These are phyloP conservation scores for Tetheella fluctuosa DNA, from an alignment of 2,888 invertebrate species.

Conservation along the genomic window DNA sequence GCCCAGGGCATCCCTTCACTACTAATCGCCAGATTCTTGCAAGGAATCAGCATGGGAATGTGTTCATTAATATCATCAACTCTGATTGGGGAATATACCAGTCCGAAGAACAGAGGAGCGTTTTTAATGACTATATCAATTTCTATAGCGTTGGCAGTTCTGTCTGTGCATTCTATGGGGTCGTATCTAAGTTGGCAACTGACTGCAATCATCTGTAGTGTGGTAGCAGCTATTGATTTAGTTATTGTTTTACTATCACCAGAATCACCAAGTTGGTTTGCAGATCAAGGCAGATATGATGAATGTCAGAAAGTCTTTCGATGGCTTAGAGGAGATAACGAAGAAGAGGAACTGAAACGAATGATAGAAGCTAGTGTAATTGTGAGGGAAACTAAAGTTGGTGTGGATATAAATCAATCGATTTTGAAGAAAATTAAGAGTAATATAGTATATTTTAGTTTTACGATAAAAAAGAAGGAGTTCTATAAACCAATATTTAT, in stretches of 20 bases:
- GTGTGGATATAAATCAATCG: conserved; percentile 15
- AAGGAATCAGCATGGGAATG: conserved; percentile 68
- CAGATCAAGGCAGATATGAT: conserved; percentile 68
- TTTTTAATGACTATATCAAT: conserved; percentile 82
- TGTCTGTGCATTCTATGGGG: conserved; percentile 82
- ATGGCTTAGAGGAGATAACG: conserved; percentile 69
- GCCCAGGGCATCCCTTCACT: conserved; percentile 57
- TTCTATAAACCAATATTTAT: conserved; percentile 46
- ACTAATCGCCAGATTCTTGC: conserved; percentile 53
- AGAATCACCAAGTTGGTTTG: conserved; percentile 85
- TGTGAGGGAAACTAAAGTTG: conserved; percentile 19
- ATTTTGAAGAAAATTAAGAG: conserved; percentile 14
- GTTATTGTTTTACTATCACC: conserved; percentile 49
- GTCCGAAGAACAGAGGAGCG: conserved; percentile 81
- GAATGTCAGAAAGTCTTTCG: conserved; percentile 77
- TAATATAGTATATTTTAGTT: background rate
- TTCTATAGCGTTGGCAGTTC: conserved; percentile 80
- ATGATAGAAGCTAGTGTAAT: conserved; percentile 33
- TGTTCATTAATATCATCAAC: conserved; percentile 64
- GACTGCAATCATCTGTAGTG: conserved; percentile 64
- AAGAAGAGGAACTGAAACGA: conserved; percentile 56
- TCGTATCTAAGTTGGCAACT: conserved; percentile 75
- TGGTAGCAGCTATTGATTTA: conserved; percentile 60
- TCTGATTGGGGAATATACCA: conserved; percentile 75
- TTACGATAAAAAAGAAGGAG: conserved; percentile 36